Percentiles rank a stretch among this genome's conserved stretches.
phyloP scores from a whole-genome alignment of 2,113 vertebrate species.

The Rhegmatorhina hoffmannsi region DNA sequence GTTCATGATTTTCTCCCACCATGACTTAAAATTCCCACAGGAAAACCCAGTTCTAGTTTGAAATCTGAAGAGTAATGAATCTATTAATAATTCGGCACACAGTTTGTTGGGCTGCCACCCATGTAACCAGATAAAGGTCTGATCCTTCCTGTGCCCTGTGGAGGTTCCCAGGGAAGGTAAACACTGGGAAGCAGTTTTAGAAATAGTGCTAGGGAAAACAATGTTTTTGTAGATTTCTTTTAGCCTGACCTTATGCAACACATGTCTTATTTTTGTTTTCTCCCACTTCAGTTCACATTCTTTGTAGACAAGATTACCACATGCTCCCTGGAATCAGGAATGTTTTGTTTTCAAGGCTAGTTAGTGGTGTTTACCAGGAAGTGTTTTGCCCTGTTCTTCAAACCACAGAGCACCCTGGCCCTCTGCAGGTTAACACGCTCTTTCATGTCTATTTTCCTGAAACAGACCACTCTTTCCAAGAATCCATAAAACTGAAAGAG shows the following conservation, averaged over 20 bases:
- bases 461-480: background rate
- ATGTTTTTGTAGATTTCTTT: background rate
- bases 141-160: background rate
- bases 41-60: background rate
- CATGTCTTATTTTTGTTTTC: background rate
- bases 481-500: background rate
- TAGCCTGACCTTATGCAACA: background rate
- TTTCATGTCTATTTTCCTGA: background rate
- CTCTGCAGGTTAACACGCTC: background rate
- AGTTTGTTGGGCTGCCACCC: background rate
- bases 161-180: background rate
- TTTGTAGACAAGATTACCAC: background rate
- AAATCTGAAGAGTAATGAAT: background rate
- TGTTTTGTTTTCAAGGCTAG: slow-evolving; percentile 18
- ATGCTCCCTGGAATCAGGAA: background rate
- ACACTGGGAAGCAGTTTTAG: background rate
- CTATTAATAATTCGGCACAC: background rate
- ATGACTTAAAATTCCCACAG: background rate
- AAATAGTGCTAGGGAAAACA: background rate
- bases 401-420: background rate
- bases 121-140: background rate
- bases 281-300: background rate
- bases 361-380: background rate
- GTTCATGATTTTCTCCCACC: background rate
- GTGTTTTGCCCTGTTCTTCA: background rate